A percentile compares a stretch with the other conserved stretches of the same genome.
Evolutionary conservation across 2,797 vertebrate genomes (phyloP).

Genomic region (Psittacula derbiana): DNA sequence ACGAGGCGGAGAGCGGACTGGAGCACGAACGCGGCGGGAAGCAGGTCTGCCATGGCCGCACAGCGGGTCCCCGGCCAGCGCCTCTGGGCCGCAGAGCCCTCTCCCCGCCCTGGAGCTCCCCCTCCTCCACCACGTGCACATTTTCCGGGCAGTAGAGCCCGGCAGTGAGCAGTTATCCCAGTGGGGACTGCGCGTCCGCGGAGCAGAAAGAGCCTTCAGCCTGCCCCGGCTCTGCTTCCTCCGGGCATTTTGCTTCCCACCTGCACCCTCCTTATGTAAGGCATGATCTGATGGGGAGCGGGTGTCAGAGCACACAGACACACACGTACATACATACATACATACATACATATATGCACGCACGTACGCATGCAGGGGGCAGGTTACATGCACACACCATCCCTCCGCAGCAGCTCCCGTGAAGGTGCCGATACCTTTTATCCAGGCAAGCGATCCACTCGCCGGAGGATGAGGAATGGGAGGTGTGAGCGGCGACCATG

Average conservation of each 20-base stretch:
- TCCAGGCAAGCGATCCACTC: conserved; percentile 95
- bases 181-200: neutral
- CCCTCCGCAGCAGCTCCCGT: neutral
- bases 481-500: conserved; percentile 92
- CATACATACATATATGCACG: rapidly evolving
- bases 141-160: neutral
- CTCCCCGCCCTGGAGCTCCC: neutral
- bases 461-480: conserved; percentile 86
- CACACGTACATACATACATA: neutral
- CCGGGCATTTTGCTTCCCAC: neutral
- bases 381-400: neutral
- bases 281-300: neutral
- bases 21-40: neutral
- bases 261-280: conserved; percentile 28
- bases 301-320: neutral
- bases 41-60: neutral
- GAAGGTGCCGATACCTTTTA: conserved; percentile 84
- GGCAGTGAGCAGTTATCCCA: neutral
- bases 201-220: neutral
- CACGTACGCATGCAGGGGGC: neutral
- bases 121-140: conserved; percentile 1
- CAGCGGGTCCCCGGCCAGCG: neutral
- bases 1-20: neutral
- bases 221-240: neutral
- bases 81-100: neutral